These are phyloP conservation scores for Drosophila neotestacea DNA, from an alignment of 2,888 invertebrate species.

Conservation along the genomic window DNA sequence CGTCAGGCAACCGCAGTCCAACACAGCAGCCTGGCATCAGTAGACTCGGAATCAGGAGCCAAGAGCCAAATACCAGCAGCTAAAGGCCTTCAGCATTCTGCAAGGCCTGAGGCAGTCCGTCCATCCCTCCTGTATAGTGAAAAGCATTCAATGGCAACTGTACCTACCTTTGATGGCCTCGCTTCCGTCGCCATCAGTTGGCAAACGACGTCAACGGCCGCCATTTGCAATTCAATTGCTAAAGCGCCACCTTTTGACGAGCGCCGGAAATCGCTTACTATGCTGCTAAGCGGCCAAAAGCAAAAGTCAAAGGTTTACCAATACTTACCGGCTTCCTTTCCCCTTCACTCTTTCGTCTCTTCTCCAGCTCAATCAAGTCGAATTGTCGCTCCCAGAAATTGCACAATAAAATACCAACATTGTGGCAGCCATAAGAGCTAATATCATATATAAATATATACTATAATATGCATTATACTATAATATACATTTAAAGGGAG, in stretches of 20 bases:
- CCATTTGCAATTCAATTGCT: constrained; percentile 82
- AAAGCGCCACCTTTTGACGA: constrained; percentile 76
- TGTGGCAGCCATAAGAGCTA: constrained; percentile 52
- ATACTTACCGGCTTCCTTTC: constrained; percentile 36
- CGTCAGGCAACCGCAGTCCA: constrained; percentile 71
- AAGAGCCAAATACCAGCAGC: constrained; percentile 12
- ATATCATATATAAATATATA: constrained; percentile 39
- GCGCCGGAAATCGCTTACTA: constrained; percentile 82
- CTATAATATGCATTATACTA: constrained; percentile 1
- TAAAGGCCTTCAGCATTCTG: constrained; percentile 30
- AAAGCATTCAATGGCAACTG: constrained; percentile 63
- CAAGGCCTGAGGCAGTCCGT: neutral
- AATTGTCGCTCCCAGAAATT: constrained; percentile 56
- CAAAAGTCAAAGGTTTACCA: constrained; percentile 55
- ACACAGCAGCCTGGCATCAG: constrained; percentile 27
- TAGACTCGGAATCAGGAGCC: constrained; percentile 17
- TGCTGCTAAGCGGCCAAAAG: constrained; percentile 60
- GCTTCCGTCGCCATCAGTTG: constrained; percentile 70
- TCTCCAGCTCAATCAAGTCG: neutral
- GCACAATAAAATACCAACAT: constrained; percentile 72
- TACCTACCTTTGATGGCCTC: constrained; percentile 73
- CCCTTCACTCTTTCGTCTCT: neutral
- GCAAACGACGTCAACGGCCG: constrained; percentile 62
- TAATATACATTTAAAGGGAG: constrained; percentile 12
- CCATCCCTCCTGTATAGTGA: constrained; percentile 10